Base-by-base conservation (phyloP, 2,113 vertebrate species). In the Bujurquina vittata region DNA sequence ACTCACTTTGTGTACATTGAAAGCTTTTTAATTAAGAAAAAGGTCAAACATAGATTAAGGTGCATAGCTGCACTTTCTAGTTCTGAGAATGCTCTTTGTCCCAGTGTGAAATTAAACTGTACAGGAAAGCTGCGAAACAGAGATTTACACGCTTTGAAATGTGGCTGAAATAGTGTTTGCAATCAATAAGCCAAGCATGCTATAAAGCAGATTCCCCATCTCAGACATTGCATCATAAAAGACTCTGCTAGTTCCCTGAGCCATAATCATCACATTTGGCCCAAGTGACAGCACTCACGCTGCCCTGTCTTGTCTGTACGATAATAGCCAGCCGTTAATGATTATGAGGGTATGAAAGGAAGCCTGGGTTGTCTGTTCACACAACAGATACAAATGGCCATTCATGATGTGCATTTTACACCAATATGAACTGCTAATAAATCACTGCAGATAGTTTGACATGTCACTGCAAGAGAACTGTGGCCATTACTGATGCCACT, bases 21-120 rank as follows among this genome's bases (percentile, higher is more conserved):
- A 92, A 91, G 88, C 89, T 57, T 75, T 85, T 91, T 83, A 81
- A 84, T 92, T 80, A 74, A 78, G 84, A 84, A 81, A 83, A 46
- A 8, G 90, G 77, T 91, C 85, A 89, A 86, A 92, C 78, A 61
- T 22, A 61, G 63, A 86, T 80, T 54, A 55, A 74, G 79, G 65
- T 81, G 79, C 80, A 67, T 54, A 55, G 65, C 58, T 54, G 57
- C 6, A 83, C 46, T 63, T 93, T 90, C 79, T 91, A 88, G 92
- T 85, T 90, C 79, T 84, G 55, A 62, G 17, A 52, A 57, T 49
- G 33, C 14, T 73, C 84, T 87, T 87, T 90, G 85, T 90, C 60
- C 33, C 20, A 1, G 10, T 57, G 7, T 55, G 40, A 69, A 79
- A 67, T 73, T 23, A 69, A 79, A 69, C 35, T 22, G 61, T n/a